Percentiles rank a stretch among this genome's conserved stretches.
phyloP scores from a whole-genome alignment of 1,140 invertebrate species.

The Megalonaias nervosa region DNA sequence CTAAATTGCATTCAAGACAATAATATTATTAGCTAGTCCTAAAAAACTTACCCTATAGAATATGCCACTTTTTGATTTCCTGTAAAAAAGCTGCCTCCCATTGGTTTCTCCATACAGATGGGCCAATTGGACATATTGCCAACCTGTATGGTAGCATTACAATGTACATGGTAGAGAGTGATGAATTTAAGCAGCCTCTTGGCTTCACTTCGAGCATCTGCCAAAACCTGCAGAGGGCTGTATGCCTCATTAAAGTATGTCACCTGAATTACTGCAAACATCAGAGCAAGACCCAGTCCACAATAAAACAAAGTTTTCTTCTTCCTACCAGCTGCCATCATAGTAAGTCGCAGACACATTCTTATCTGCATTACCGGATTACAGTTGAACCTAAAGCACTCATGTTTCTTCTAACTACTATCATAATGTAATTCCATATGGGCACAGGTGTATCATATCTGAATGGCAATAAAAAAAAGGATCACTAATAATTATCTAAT shows the following conservation, averaged over 20 bases:
- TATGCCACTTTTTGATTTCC: constrained; percentile 52
- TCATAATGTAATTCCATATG: too few species aligned
- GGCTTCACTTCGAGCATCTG: constrained; percentile 65
- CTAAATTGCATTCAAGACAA: too few species aligned
- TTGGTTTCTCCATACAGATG: constrained; percentile 57
- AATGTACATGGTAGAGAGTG: constrained; percentile 63
- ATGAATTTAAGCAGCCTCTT: constrained; percentile 64
- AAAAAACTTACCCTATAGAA: constrained; percentile 59
- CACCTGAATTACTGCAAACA: constrained; percentile 51
- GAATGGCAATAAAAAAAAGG: too few species aligned
- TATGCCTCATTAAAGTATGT: constrained; percentile 60
- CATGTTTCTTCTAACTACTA: too few species aligned
- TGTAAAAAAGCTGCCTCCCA: constrained; percentile 56
- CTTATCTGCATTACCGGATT: too few species aligned
- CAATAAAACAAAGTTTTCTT: constrained; percentile 40
- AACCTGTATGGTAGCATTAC: constrained; percentile 58
- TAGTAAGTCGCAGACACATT: not conserved
- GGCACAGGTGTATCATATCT: too few species aligned
- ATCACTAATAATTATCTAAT: too few species aligned
- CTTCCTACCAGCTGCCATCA: constrained; percentile 24
- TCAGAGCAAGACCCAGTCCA: constrained; percentile 16
- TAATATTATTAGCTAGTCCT: too few species aligned
- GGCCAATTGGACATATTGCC: constrained; percentile 59
- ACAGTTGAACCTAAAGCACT: too few species aligned
- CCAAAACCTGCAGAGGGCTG: constrained; percentile 60